Evolutionary conservation across 1,140 invertebrate species (phyloP).

Genomic region (Drosophila sechellia): DNA sequence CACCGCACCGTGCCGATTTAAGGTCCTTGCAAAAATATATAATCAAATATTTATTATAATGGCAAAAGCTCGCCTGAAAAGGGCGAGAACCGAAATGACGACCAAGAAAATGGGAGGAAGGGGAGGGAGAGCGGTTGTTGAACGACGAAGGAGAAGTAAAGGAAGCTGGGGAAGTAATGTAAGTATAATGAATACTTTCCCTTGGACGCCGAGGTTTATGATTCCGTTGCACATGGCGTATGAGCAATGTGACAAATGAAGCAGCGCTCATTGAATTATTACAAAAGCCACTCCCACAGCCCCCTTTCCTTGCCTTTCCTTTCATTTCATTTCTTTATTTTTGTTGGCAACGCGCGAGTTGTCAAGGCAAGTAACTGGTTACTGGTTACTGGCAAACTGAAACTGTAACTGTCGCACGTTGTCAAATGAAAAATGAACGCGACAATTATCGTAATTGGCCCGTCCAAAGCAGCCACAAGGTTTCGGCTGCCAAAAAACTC

Average conservation of each 20-base stretch:
- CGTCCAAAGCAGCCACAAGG: constrained; percentile 40
- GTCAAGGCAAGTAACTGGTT: constrained; percentile 55
- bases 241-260: constrained; percentile 71
- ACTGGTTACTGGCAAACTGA: constrained; percentile 44
- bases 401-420: constrained; percentile 54
- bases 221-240: constrained; percentile 60
- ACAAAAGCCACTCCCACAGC: constrained; percentile 39
- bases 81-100: constrained; percentile 24
- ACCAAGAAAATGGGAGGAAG: constrained; percentile 5
- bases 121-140: background rate
- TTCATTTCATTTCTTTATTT: background rate
- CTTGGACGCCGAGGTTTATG: constrained; percentile 61
- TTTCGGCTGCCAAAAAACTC: constrained; percentile 28
- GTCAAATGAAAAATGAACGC: constrained; percentile 81
- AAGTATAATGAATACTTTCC: constrained; percentile 76
- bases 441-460: constrained; percentile 78
- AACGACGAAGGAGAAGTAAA: background rate
- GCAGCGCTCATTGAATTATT: constrained; percentile 75
- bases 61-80: constrained; percentile 27
- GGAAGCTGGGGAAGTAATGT: constrained; percentile 40
- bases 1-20: constrained; percentile 47
- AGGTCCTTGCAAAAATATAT: constrained; percentile 60
- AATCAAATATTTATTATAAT: constrained; percentile 80
- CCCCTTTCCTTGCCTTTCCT: background rate
- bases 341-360: constrained; percentile 53